Percentiles rank a stretch among this genome's conserved stretches.
Evolutionary conservation across 2,797 vertebrate species (phyloP).

Genomic region (Lepus townsendii): DNA sequence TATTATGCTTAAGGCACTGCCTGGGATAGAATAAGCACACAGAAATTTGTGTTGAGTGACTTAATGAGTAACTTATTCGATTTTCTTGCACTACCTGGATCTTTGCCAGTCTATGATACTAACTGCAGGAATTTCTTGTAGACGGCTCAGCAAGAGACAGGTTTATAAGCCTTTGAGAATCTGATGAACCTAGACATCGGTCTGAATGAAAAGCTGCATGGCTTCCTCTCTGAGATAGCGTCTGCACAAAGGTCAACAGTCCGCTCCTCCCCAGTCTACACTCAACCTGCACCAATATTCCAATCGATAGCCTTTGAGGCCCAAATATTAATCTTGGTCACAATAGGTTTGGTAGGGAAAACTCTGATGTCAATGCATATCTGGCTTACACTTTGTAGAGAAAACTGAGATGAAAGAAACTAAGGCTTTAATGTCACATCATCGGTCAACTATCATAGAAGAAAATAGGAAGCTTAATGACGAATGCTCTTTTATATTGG

Average conservation of each 20-base stretch:
- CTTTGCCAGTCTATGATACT: not conserved
- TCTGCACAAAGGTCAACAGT: not conserved
- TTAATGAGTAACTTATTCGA: not conserved
- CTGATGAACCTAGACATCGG: not conserved
- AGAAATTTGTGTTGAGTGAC: not conserved
- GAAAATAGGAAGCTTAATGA: not conserved
- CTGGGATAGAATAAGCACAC: not conserved
- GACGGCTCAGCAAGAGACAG: not conserved
- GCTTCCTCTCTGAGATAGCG: not conserved
- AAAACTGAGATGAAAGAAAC: constrained; percentile 24
- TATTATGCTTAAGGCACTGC: not conserved
- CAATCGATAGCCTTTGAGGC: not conserved
- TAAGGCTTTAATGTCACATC: constrained; percentile 16
- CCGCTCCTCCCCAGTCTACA: not conserved
- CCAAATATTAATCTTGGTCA: not conserved
- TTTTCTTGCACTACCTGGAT: not conserved
- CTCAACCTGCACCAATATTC: not conserved
- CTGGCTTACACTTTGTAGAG: constrained; percentile 4
- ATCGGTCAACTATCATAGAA: not conserved
- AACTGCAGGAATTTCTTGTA: not conserved
- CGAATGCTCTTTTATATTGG: not conserved
- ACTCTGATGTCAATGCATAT: not conserved
- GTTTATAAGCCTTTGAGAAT: not conserved
- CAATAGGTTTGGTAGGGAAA: not conserved
- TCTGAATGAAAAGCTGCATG: not conserved